Evolutionary conservation across 2,888 invertebrate species (phyloP).

Genomic region (Sminthurinus aureus): DNA sequence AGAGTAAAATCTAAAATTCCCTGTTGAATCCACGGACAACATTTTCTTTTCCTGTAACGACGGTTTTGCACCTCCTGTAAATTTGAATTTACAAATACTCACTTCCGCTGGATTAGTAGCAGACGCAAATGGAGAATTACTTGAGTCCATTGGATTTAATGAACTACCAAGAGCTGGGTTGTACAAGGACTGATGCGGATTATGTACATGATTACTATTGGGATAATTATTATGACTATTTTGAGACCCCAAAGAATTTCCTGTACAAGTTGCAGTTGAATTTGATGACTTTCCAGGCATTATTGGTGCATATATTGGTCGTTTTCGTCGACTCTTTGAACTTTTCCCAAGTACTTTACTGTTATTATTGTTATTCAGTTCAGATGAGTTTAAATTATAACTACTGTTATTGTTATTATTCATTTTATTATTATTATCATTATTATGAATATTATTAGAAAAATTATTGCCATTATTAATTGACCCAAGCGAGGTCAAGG

Average conservation of each 20-base stretch:
- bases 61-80: conserved; percentile 89
- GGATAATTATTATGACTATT: conserved; percentile 8
- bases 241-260: neutral
- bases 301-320: neutral
- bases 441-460: neutral
- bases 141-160: conserved; percentile 5
- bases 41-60: conserved; percentile 90
- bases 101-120: conserved; percentile 70
- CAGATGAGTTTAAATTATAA: neutral
- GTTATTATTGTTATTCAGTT: neutral
- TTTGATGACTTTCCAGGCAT: neutral
- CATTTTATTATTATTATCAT: neutral
- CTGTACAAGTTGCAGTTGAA: neutral
- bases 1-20: conserved; percentile 81
- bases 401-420: too few relatives aligned
- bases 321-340: conserved; percentile 11
- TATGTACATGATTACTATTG: neutral
- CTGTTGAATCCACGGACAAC: conserved; percentile 87
- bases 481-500: neutral
- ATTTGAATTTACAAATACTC: conserved; percentile 92
- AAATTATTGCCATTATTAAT: neutral
- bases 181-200: neutral
- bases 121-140: conserved; percentile 31
- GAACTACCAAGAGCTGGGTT: neutral
- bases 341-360: neutral